A percentile compares a stretch with the other conserved stretches of the same genome.
Conservation (phyloP, 2,797 vertebrate genomes). For the Sebastes minor region DNA sequence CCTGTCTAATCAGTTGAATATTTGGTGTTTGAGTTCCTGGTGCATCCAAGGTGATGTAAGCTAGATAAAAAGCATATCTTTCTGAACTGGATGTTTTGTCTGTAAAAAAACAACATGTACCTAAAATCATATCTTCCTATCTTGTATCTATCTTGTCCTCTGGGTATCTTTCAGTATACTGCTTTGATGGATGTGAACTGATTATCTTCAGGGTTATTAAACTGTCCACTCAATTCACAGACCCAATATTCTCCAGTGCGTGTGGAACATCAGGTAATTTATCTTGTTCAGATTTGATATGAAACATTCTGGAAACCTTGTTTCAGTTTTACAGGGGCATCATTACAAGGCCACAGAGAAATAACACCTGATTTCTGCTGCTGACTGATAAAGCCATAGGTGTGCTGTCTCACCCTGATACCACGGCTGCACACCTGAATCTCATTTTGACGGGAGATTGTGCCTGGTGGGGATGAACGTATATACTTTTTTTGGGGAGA, state of each 20-base stretch:
- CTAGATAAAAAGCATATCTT: background rate
- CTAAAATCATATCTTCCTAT: background rate
- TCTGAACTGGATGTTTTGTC: background rate
- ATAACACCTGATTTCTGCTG: slow-evolving; percentile 4
- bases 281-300: background rate
- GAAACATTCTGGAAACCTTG: background rate
- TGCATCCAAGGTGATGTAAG: background rate
- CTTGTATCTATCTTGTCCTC: background rate
- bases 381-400: slow-evolving; percentile 15
- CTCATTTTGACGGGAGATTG: slow-evolving; percentile 7
- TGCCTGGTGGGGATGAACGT: background rate
- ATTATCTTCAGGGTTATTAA: background rate
- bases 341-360: slow-evolving; percentile 8
- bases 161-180: background rate
- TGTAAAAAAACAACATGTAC: background rate
- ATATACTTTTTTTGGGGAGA: background rate
- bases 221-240: background rate
- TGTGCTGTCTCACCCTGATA: slow-evolving; percentile 2
- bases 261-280: background rate
- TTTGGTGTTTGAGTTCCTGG: background rate
- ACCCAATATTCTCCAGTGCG: background rate
- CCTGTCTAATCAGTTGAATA: too few relatives aligned
- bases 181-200: background rate
- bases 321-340: background rate
- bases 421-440: slow-evolving; percentile 14